Conservation (phyloP, 92 coral and sea anemone species). For the Ricordea florida region DNA sequence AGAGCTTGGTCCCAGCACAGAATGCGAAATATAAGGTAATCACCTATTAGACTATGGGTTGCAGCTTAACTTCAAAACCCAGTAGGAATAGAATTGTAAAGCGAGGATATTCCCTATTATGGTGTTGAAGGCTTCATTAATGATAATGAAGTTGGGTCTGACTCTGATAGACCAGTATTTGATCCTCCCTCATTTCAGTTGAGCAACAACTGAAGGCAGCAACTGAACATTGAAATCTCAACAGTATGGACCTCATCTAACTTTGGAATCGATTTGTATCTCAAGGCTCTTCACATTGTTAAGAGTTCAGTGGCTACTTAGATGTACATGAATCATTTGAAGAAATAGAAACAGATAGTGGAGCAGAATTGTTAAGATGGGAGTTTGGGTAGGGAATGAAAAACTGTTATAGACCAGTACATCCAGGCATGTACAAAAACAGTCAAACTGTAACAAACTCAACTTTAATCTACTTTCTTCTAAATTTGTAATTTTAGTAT, state of each 20-base stretch:
- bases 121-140: constrained; percentile 54
- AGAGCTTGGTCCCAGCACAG: constrained; percentile 75
- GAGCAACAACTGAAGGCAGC: constrained; percentile 17
- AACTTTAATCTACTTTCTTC: too few relatives aligned
- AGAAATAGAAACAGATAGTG: too few relatives aligned
- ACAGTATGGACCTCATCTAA: constrained; percentile 47
- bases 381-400: too few relatives aligned
- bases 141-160: neutral
- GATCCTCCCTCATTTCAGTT: neutral
- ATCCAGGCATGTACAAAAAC: too few relatives aligned
- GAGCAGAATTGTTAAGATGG: too few relatives aligned
- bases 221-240: constrained; percentile 26
- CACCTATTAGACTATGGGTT: constrained; percentile 65
- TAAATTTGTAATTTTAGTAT: too few relatives aligned
- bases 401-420: too few relatives aligned
- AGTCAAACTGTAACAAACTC: too few relatives aligned
- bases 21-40: constrained; percentile 67
- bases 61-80: constrained; percentile 71
- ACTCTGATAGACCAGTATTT: neutral
- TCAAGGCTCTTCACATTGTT: constrained; percentile 25
- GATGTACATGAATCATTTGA: too few relatives aligned
- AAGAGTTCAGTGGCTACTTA: too few relatives aligned
- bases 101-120: constrained; percentile 22
- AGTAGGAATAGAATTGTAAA: constrained; percentile 37
- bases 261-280: constrained; percentile 64